Conservation (phyloP, 2,888 invertebrate species). For the Lobophora halterata region DNA sequence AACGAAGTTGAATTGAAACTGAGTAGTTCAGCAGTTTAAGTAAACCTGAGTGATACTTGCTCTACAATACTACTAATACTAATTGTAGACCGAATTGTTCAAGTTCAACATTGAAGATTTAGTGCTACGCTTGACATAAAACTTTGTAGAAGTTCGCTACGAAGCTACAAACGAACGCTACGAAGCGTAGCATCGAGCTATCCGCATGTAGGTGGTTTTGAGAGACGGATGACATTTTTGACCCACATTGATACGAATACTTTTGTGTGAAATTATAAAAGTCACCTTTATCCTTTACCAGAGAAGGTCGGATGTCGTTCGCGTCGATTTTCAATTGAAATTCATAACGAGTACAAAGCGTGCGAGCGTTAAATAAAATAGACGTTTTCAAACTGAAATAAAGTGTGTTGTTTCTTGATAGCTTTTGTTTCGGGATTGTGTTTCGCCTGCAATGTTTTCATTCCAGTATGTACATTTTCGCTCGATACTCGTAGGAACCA, state of each 20-base stretch:
- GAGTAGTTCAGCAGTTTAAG: slow-evolving; percentile 24
- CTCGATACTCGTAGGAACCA: no score
- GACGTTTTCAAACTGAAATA: slow-evolving; percentile 19
- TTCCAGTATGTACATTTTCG: no score
- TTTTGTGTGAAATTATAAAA: slow-evolving; percentile 5
- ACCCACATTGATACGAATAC: slow-evolving; percentile 14
- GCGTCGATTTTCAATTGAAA: slow-evolving; percentile 20
- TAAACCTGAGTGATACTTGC: slow-evolving; percentile 35
- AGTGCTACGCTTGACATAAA: slow-evolving; percentile 48
- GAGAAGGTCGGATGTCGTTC: slow-evolving; percentile 11
- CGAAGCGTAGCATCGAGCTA: slow-evolving; percentile 39
- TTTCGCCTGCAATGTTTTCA: no score
- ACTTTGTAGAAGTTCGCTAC: slow-evolving; percentile 43
- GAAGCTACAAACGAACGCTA: no score
- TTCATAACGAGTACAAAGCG: slow-evolving; percentile 21
- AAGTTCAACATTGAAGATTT: slow-evolving; percentile 45
- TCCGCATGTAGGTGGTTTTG: slow-evolving; percentile 22
- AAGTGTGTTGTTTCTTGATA: slow-evolving; percentile 15
- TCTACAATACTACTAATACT: slow-evolving; percentile 47
- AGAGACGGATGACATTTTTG: slow-evolving; percentile 16
- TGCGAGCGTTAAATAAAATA: slow-evolving; percentile 12
- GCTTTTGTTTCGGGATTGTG: slow-evolving; percentile 15
- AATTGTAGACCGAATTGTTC: slow-evolving; percentile 42
- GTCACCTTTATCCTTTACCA: slow-evolving; percentile 12
- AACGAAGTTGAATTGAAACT: slow-evolving; percentile 22